These are phyloP conservation scores for Machimus atricapillus DNA, from an alignment of 2,888 invertebrate species.

Conservation along the genomic window DNA sequence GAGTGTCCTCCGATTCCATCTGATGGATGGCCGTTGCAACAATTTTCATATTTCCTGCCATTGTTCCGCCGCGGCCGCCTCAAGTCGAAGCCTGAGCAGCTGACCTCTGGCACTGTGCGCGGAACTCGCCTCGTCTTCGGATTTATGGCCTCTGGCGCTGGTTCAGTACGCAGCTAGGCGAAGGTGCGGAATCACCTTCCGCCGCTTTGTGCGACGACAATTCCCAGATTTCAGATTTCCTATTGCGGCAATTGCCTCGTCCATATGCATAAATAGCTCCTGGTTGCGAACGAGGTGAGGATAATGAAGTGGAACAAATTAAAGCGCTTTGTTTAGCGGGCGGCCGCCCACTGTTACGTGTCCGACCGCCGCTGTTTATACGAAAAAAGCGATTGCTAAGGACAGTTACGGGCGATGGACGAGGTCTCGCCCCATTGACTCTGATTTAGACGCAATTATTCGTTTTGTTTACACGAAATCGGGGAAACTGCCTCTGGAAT, in stretches of 20 bases:
- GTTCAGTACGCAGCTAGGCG: slow-evolving; percentile 6
- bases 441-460: slow-evolving; percentile 3
- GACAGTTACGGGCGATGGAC: slow-evolving; percentile 5
- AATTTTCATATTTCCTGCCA: slow-evolving; percentile 44
- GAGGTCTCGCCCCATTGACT: slow-evolving; percentile 19
- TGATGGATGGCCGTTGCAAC: slow-evolving; percentile 22
- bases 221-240: slow-evolving; percentile 9
- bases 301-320: slow-evolving; percentile 47
- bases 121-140: slow-evolving; percentile 4
- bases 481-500: background rate
- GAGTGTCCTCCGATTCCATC: slow-evolving; percentile 39
- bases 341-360: background rate
- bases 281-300: slow-evolving; percentile 43
- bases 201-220: slow-evolving; percentile 34
- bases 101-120: background rate
- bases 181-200: slow-evolving; percentile 45
- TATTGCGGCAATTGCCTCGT: background rate
- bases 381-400: slow-evolving; percentile 16
- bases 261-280: slow-evolving; percentile 6
- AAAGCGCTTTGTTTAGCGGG: slow-evolving; percentile 43
- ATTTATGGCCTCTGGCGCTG: slow-evolving; percentile 24
- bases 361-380: slow-evolving; percentile 6
- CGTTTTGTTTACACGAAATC: slow-evolving; percentile 16
- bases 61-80: slow-evolving; percentile 22
- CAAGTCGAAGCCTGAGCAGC: slow-evolving; percentile 9